Evolutionary conservation across 2,888 invertebrate genomes (phyloP).

Genomic region (Lasius fuliginosus): DNA sequence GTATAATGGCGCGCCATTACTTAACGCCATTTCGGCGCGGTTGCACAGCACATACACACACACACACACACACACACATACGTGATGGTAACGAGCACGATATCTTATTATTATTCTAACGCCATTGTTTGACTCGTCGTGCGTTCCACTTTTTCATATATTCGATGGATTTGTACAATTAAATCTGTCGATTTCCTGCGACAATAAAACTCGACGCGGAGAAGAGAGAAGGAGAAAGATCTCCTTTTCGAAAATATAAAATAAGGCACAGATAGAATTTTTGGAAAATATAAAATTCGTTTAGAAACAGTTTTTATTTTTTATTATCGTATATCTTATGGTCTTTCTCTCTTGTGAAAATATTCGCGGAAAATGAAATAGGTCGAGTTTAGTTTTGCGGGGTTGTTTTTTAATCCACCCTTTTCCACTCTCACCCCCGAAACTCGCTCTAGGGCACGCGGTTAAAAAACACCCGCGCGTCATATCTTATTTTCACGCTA

Average conservation of each 20-base stretch:
- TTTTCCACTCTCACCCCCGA: neutral
- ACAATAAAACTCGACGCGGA: neutral
- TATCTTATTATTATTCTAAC: neutral
- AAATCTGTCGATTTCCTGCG: neutral
- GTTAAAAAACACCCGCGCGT: slow-evolving; percentile 34
- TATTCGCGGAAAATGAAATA: slow-evolving; percentile 38
- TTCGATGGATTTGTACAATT: neutral
- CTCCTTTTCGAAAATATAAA: slow-evolving; percentile 6
- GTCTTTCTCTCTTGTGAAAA: slow-evolving; percentile 15
- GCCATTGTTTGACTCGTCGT: neutral
- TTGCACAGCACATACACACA: neutral
- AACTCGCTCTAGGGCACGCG: slow-evolving; percentile 30
- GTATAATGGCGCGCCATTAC: slow-evolving; percentile 43
- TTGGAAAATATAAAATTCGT: slow-evolving; percentile 33
- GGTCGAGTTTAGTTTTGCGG: slow-evolving; percentile 38
- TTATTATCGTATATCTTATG: slow-evolving; percentile 23
- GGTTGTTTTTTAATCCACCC: slow-evolving; percentile 15
- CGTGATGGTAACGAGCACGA: neutral
- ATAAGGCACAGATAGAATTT: slow-evolving; percentile 3
- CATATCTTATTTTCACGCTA: slow-evolving; percentile 1
- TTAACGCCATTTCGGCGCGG: slow-evolving; percentile 49
- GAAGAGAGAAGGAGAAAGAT: neutral
- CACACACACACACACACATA: neutral
- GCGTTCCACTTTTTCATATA: neutral
- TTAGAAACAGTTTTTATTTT: neutral